Conservation (phyloP, 2,113 vertebrate genomes). For the Patagioenas fasciata region DNA sequence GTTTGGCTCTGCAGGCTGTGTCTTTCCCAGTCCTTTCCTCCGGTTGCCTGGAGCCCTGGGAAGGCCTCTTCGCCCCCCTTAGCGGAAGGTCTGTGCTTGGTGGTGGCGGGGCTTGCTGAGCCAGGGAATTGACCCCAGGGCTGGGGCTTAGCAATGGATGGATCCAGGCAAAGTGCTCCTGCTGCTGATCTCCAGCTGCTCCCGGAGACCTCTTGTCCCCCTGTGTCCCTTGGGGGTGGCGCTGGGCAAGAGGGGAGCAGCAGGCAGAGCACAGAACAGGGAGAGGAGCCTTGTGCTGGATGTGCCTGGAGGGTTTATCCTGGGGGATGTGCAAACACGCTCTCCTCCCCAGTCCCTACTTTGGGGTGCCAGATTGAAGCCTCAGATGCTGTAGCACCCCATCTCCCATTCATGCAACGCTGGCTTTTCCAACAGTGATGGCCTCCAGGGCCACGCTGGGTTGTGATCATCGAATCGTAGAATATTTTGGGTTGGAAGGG, state of each 20-base stretch:
- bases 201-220: background rate
- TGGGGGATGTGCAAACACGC: accelerated
- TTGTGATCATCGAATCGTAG: too few species aligned
- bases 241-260: background rate
- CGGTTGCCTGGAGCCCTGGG: background rate
- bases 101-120: background rate
- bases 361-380: background rate
- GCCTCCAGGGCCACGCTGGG: too few species aligned
- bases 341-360: background rate
- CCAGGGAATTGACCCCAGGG: background rate
- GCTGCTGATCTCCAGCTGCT: background rate
- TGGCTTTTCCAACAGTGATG: too few species aligned
- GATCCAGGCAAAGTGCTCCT: background rate
- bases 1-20: background rate
- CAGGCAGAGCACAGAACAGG: accelerated
- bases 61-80: background rate
- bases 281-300: background rate
- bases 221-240: background rate
- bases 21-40: background rate
- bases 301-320: background rate
- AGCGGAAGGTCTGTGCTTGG: background rate
- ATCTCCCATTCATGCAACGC: too few species aligned
- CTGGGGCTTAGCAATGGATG: background rate
- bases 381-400: background rate
- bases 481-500: too few species aligned